phyloP scores from a whole-genome alignment of 2,113 vertebrate genomes.

The Lasiurus cinereus region DNA sequence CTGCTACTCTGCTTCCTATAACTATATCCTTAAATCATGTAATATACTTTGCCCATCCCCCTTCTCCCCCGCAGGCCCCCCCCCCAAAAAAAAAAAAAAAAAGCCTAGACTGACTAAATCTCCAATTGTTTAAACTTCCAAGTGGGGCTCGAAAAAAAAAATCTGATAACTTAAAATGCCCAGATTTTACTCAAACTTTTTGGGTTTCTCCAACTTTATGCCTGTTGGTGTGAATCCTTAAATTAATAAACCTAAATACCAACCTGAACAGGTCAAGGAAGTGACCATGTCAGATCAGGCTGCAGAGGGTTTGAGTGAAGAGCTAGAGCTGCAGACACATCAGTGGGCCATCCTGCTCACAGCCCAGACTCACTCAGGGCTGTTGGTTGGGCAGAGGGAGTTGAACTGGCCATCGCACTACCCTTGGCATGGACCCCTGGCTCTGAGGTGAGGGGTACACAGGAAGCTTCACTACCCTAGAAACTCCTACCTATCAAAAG shows the following conservation, averaged over 20 bases:
- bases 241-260: not conserved
- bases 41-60: too few species aligned
- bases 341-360: accelerated
- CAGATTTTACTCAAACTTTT: not conserved
- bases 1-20: not conserved
- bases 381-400: accelerated
- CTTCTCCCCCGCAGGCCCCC: too few species aligned
- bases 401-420: accelerated
- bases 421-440: accelerated
- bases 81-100: too few species aligned
- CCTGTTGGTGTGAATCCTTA: not conserved
- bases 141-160: not conserved
- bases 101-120: not conserved
- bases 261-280: not conserved
- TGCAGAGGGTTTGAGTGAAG: not conserved
- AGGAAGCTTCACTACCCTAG: not conserved
- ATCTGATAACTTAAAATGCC: not conserved
- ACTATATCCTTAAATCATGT: not conserved
- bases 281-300: too few species aligned
- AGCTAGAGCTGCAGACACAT: not conserved
- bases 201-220: not conserved
- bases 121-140: not conserved
- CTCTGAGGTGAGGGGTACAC: not conserved
- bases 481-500: not conserved
- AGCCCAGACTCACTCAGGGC: not conserved